Evolutionary conservation across 1,140 invertebrate species (phyloP), one percentile per base, ranked within the genome.

Genomic region (Asbolus verrucosus): DNA sequence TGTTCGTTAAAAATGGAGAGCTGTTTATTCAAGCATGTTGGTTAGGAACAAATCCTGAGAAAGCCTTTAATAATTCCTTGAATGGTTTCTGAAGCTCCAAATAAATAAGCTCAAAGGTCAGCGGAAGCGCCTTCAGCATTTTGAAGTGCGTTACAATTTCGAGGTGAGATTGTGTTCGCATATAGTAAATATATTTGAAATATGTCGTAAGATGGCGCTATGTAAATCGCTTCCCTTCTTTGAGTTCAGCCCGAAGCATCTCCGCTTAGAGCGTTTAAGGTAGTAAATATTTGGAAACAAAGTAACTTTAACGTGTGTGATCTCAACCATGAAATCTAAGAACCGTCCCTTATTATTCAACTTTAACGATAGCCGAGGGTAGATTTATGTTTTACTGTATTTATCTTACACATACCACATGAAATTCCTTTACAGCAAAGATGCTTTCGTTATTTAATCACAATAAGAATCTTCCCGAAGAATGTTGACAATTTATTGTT

Each of bases 221-320:
- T 54, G 21, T 13, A 54, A 54, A 54, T 5, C 19, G 46, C 46
- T 54, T 46, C 16, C 41, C 41, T 46, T 54, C 46, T 54, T 54
- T 54, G 46, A 54, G 46, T 54, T 54, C 21, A 54, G 19, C 46
- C 21, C 21, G 19, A 54, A 24, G 46, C 46, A 54, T 24, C 46
- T 62, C 15, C 59, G 61, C 27, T 65, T 65, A 43, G 41, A 65
- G 27, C 38, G 36, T 65, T 65, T 30, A 65, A 43, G 62, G 62
- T 65, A 65, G 62, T 65, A 65, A 65, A 65, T 43, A 43, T 65
- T 65, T 65, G 62, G 62, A 65, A 65, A 65, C 62, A 65, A 65
- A 65, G 62, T 65, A 65, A 65, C 39, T 43, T 65, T 65, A 41
- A 65, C 62, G 62, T 65, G 62, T 65, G 62, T 65, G 62, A 65